These are phyloP conservation scores for Sebastolobus alascanus DNA, from an alignment of 2,797 vertebrate species.

Conservation along the genomic window DNA sequence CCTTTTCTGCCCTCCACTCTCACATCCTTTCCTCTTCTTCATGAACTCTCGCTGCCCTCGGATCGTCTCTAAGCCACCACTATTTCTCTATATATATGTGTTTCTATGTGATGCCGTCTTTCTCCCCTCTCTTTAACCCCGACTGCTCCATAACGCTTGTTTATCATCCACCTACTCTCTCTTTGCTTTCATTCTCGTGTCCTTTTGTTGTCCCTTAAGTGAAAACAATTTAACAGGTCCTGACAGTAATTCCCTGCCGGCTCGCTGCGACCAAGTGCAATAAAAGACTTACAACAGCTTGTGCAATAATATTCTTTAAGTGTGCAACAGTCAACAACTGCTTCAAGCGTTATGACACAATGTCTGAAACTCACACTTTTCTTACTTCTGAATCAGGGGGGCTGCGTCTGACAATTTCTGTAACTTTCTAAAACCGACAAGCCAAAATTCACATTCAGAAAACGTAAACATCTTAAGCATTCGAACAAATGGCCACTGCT, in stretches of 20 bases:
- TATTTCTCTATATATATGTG: neutral
- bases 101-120: neutral
- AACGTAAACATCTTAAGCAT: neutral
- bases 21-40: constrained; percentile 8
- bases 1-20: constrained; percentile 11
- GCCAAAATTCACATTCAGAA: neutral
- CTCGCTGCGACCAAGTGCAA: neutral
- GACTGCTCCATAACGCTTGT: neutral
- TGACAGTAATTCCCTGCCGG: neutral
- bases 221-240: neutral
- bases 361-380: neutral
- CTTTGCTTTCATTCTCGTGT: neutral
- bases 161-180: constrained; percentile 17
- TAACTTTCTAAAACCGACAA: too few species aligned
- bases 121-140: constrained; percentile 12
- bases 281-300: neutral
- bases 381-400: neutral
- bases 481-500: neutral
- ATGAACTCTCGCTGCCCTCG: constrained; percentile 26
- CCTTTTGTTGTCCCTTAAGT: neutral
- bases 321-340: neutral
- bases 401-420: too few species aligned
- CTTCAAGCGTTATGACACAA: neutral
- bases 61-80: neutral
- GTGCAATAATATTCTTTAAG: neutral